Conservation (phyloP, 2,797 vertebrate genomes). For the Poliocrania exsul region DNA sequence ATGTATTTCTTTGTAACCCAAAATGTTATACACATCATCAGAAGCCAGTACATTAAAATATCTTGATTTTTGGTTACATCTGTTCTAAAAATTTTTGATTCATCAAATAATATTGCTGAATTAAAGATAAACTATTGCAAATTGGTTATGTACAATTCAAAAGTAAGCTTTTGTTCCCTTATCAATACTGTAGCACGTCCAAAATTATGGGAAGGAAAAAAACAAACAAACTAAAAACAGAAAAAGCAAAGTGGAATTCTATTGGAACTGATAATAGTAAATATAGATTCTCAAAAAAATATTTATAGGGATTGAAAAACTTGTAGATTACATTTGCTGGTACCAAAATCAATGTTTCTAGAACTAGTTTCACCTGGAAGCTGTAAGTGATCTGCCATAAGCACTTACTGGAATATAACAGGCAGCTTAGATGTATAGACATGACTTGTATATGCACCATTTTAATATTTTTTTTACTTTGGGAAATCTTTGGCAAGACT, state of each 20-base stretch:
- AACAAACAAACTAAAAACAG: neutral
- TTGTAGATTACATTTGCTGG: neutral
- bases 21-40: neutral
- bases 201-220: neutral
- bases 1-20: neutral
- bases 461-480: neutral
- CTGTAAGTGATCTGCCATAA: neutral
- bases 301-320: neutral
- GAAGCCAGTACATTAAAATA: neutral
- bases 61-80: neutral
- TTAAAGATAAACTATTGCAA: neutral
- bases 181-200: neutral
- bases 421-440: neutral
- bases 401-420: neutral
- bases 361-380: neutral
- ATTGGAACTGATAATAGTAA: neutral
- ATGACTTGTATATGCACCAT: rapidly evolving
- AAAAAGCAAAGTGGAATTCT: neutral
- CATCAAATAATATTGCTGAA: neutral
- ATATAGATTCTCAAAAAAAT: neutral
- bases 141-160: neutral
- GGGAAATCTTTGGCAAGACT: neutral
- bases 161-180: neutral
- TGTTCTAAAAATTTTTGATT: neutral
- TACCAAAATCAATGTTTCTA: neutral